phyloP scores from a whole-genome alignment of 2,797 vertebrate genomes.

The Malacoctenus gilli region DNA sequence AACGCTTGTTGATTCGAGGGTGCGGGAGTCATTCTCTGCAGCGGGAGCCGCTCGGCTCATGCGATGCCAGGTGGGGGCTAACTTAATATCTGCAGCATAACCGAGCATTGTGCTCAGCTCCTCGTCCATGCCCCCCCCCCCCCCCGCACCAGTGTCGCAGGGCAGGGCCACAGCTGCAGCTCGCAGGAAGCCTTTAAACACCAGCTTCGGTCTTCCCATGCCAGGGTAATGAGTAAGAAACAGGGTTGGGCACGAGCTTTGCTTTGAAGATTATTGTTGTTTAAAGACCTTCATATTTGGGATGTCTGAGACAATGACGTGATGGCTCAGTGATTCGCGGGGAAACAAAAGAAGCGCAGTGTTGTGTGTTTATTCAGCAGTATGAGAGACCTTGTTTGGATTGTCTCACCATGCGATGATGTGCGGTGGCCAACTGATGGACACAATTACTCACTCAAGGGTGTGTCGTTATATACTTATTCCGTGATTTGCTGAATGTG shows the following conservation, averaged over 20 bases:
- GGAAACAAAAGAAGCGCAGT: background rate
- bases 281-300: constrained; percentile 27
- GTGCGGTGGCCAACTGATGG: too few relatives aligned
- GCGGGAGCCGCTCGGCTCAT: constrained; percentile 11
- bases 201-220: constrained; percentile 7
- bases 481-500: too few relatives aligned
- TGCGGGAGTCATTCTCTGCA: constrained; percentile 11
- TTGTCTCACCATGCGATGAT: background rate
- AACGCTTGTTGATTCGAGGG: background rate
- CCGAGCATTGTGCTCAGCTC: constrained; percentile 10
- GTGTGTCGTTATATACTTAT: background rate
- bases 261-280: background rate
- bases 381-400: too few relatives aligned
- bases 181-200: constrained; percentile 19
- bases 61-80: constrained; percentile 25
- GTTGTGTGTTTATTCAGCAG: background rate
- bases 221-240: constrained; percentile 31
- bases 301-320: constrained; percentile 43
- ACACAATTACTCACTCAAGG: background rate
- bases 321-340: background rate
- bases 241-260: constrained; percentile 39
- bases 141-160: constrained; percentile 17
- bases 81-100: constrained; percentile 20
- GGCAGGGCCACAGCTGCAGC: constrained; percentile 34
- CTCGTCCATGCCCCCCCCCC: constrained; percentile 16